Evolutionary conservation across 2,113 vertebrate species (phyloP).

Genomic region (Leucoraja erinaceus): DNA sequence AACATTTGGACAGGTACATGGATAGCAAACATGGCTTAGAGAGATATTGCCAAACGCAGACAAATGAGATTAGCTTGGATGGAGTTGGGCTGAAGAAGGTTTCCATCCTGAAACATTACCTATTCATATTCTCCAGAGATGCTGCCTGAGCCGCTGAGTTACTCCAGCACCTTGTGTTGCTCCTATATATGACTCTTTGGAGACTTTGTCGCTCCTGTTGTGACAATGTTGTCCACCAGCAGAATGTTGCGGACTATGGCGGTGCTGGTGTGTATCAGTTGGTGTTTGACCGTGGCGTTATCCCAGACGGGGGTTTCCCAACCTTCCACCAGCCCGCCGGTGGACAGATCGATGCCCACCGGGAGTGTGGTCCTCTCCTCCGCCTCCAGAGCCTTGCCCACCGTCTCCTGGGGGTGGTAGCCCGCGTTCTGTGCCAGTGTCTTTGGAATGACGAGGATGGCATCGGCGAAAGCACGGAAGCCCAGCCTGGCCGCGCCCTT

Average conservation of each 20-base stretch:
- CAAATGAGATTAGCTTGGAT: no score
- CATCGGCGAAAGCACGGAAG: conserved; percentile 35
- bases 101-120: no score
- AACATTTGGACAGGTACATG: no score
- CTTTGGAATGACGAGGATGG: conserved; percentile 37
- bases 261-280: background rate
- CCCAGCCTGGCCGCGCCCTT: conserved; percentile 25
- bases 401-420: background rate
- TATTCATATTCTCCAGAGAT: no score
- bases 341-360: conserved; percentile 11
- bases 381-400: background rate
- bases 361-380: background rate
- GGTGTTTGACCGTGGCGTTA: background rate
- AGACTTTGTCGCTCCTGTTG: background rate
- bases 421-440: conserved; percentile 34
- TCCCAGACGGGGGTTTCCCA: conserved; percentile 25
- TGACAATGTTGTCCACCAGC: background rate
- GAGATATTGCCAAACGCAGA: no score
- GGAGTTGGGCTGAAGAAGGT: no score
- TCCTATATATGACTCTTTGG: no score
- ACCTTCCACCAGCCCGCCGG: background rate
- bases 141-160: no score
- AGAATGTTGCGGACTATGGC: background rate
- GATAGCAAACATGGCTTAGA: no score
- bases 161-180: no score